Evolutionary conservation across 2,888 invertebrate genomes (phyloP), one percentile per base, ranked within the genome.

Genomic region (Chirona hameri): DNA sequence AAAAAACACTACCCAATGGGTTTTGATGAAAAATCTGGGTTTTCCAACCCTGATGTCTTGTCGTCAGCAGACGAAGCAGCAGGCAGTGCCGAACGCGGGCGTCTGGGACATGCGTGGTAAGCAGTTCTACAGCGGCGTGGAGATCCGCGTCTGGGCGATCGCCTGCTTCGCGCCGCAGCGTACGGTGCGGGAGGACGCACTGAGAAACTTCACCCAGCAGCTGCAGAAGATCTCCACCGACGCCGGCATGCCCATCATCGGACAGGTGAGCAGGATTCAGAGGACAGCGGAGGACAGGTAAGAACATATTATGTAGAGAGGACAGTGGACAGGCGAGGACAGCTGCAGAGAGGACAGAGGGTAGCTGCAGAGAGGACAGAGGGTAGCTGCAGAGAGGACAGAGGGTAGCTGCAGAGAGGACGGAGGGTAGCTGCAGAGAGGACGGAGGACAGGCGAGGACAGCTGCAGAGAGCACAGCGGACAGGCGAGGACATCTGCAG

Each of bases 21-120:
- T 7, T 39, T 39, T 39, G 39, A 39, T 39, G 39, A n/a, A 7
- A 39, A 39, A 39, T 7, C 39, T 7, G 39, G 39, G 39, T 39
- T 39, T 39, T 7, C 39, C 39, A 39, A 39, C 39, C 39, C 39
- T 39, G 39, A 39, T 15, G 69, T 55, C n/a, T 60, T 24, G 52
- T n/a, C 57, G 27, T 69, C 65, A 10, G 57, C 84, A 94, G 91
- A 95, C 95, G 85, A 95, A 95, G 88, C 94, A 96, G 88, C 97
- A 99, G 88, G 99, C 99, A 21, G 91, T 99, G 88, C 99, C 99
- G 60, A 99, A 98, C 89, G 97, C 98, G 89, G 99, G 99, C 83
- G 99, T 99, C 76, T 99, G 99, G 99, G 99, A 99, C 89, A 99
- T 99, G 99, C 92, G 99, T 83, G 99, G 99, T 82, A 99, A 99